Percentiles rank a stretch among this genome's conserved stretches.
These are phyloP conservation scores for Drosophila melanogaster DNA, from an alignment of 1,140 invertebrate species.

Conservation along the genomic window DNA sequence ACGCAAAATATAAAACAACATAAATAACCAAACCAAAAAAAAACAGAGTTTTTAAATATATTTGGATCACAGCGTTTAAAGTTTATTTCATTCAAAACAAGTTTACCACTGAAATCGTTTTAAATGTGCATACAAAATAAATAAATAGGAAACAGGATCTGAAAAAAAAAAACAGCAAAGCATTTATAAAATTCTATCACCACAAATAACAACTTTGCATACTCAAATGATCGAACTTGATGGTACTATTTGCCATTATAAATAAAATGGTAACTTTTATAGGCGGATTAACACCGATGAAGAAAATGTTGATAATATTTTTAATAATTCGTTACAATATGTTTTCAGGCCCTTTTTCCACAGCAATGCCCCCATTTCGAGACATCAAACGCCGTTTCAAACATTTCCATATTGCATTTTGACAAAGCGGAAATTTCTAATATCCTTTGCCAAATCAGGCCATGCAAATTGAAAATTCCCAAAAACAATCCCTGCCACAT, in stretches of 20 bases:
- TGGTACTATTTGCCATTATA: no score
- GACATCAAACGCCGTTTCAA: conserved; percentile 10
- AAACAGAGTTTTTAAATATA: conserved; percentile 25
- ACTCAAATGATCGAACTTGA: no score
- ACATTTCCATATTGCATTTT: conserved; percentile 36
- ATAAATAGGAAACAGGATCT: neutral
- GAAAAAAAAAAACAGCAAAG: neutral
- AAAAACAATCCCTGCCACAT: conserved; percentile 48
- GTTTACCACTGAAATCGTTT: conserved; percentile 6
- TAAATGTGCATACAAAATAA: neutral
- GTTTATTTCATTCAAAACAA: conserved; percentile 17
- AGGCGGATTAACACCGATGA: no score
- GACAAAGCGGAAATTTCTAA: conserved; percentile 41
- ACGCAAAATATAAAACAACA: conserved; percentile 9
- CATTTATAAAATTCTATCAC: neutral
- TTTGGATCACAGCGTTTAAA: conserved; percentile 10
- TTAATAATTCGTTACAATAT: no score
- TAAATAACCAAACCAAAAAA: conserved; percentile 13
- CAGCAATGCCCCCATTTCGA: conserved; percentile 5
- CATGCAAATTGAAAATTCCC: conserved; percentile 52
- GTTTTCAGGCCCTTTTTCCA: neutral
- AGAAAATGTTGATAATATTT: neutral
- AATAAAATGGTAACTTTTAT: no score
- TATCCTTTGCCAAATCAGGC: conserved; percentile 29
- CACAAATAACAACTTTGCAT: no score